Percentiles rank a stretch among this genome's conserved stretches.
Conservation (phyloP, 2,797 vertebrate species). For the Thalassophryne amazonica region DNA sequence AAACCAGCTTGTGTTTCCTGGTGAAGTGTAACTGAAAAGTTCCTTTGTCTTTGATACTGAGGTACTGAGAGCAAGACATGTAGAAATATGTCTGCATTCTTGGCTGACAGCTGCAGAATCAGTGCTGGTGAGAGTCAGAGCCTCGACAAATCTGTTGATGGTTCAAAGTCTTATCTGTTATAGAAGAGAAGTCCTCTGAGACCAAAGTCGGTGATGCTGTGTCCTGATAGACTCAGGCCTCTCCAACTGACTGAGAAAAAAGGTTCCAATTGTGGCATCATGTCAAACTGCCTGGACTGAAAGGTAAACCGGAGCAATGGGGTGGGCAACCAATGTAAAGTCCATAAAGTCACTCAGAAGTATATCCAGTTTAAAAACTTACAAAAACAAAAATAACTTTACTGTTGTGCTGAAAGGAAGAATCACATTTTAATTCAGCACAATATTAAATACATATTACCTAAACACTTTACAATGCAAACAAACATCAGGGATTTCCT, state of each 20-base stretch:
- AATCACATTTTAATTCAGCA: too few species aligned
- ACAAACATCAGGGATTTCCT: too few species aligned
- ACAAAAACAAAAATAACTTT: too few species aligned
- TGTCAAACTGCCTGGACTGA: too few species aligned
- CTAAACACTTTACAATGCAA: too few species aligned
- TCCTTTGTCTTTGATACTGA: constrained; percentile 44
- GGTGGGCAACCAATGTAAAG: too few species aligned
- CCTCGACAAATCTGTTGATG: constrained; percentile 9
- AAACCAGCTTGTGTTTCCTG: constrained; percentile 46
- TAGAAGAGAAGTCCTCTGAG: constrained; percentile 36
- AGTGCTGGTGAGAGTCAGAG: constrained; percentile 43
- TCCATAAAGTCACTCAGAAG: too few species aligned
- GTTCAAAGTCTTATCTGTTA: constrained; percentile 52
- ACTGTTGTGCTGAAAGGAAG: too few species aligned
- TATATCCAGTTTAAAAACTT: too few species aligned
- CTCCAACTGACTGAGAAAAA: constrained; percentile 27
- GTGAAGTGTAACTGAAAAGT: constrained; percentile 46
- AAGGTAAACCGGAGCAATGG: too few species aligned
- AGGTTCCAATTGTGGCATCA: constrained; percentile 31
- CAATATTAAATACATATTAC: too few species aligned
- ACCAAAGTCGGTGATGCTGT: constrained; percentile 6
- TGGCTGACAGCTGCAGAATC: constrained; percentile 54
- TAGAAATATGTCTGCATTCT: constrained; percentile 55
- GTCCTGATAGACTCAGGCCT: constrained; percentile 21
- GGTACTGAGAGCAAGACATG: constrained; percentile 55